A percentile compares a stretch with the other conserved stretches of the same genome.
These are phyloP conservation scores for Prionace glauca DNA, from an alignment of 2,797 vertebrate species.

Conservation along the genomic window DNA sequence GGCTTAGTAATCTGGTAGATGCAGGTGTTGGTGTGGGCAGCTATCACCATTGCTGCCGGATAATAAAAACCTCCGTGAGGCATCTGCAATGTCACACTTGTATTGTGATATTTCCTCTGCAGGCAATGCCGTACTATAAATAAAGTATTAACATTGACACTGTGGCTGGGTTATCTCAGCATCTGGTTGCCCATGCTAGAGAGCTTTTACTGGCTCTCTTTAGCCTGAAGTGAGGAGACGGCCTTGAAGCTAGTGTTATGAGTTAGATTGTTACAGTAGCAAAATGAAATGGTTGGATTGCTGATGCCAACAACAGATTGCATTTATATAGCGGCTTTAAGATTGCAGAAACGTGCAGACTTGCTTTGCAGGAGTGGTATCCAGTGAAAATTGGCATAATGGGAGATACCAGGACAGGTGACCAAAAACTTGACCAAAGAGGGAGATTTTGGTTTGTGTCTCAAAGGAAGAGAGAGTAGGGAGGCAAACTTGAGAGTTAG, in stretches of 20 bases:
- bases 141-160: background rate
- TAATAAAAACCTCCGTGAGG: background rate
- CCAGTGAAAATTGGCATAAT: background rate
- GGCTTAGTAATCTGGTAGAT: background rate
- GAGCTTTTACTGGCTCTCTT: background rate
- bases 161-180: background rate
- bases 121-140: background rate
- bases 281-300: background rate
- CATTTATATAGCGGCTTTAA: background rate
- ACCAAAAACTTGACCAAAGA: background rate
- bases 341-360: background rate
- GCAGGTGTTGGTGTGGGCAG: background rate
- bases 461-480: too few species aligned
- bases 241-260: background rate
- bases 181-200: background rate
- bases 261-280: background rate
- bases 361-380: background rate
- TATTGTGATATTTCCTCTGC: background rate
- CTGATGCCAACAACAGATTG: background rate
- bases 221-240: background rate
- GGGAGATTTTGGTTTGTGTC: too few species aligned
- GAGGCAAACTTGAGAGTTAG: background rate
- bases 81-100: background rate
- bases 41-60: background rate
- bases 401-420: background rate